Conservation (phyloP, 2,888 invertebrate genomes). For the Tiliacea aurago region DNA sequence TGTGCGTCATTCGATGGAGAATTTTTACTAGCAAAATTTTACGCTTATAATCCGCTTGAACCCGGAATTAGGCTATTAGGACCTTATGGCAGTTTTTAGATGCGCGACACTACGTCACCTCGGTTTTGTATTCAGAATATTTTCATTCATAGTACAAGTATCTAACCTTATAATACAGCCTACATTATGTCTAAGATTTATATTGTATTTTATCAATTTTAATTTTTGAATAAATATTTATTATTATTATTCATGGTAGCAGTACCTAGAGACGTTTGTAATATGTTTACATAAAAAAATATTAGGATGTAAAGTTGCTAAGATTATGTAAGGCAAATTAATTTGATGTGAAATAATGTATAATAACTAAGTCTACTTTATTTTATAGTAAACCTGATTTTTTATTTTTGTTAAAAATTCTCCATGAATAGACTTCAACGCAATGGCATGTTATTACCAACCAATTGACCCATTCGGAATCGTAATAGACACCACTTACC, state of each 20-base stretch:
- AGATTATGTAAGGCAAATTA: not conserved
- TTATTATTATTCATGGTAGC: not conserved
- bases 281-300: not conserved
- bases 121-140: slow-evolving; percentile 7
- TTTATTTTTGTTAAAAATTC: slow-evolving; percentile 1
- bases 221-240: not conserved
- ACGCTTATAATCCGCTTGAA: not conserved
- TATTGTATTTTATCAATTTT: not conserved
- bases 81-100: slow-evolving; percentile 1
- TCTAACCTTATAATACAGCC: not conserved
- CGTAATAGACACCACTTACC: slow-evolving; percentile 82
- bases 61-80: slow-evolving; percentile 20
- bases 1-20: slow-evolving; percentile 33
- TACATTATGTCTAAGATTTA: not conserved
- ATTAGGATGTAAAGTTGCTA: not conserved
- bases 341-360: not conserved
- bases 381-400: not conserved
- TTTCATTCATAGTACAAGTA: not conserved
- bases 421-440: slow-evolving; percentile 19
- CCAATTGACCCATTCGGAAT: slow-evolving; percentile 10
- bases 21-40: slow-evolving; percentile 20
- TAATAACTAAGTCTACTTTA: slow-evolving; percentile 2
- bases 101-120: slow-evolving; percentile 6
- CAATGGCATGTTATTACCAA: slow-evolving; percentile 29
- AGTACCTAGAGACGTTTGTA: not conserved